Evolutionary conservation across 2,888 invertebrate genomes (phyloP).

Genomic region (Melieria omissa): DNA sequence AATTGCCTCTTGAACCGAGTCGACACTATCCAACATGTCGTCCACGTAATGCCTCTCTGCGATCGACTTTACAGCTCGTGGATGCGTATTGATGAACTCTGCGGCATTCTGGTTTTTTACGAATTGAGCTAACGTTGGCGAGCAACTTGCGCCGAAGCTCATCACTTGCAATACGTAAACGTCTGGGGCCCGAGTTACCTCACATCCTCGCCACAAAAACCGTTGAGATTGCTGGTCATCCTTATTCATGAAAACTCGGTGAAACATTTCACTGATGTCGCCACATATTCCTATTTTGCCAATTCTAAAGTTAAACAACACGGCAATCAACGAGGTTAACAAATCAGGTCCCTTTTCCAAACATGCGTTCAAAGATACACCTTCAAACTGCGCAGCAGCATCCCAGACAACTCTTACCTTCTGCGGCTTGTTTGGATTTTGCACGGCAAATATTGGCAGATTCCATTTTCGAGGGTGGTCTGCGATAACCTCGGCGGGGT

Average conservation of each 20-base stretch:
- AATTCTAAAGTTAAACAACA: slow-evolving; percentile 59
- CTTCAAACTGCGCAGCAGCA: slow-evolving; percentile 51
- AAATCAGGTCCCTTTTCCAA: slow-evolving; percentile 56
- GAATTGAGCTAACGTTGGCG: slow-evolving; percentile 4
- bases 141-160: slow-evolving; percentile 6
- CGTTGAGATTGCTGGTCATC: slow-evolving; percentile 53
- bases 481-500: slow-evolving; percentile 51
- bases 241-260: slow-evolving; percentile 46
- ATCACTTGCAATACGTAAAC: slow-evolving; percentile 42
- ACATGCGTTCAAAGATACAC: slow-evolving; percentile 50
- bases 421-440: slow-evolving; percentile 51
- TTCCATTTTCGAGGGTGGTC: slow-evolving; percentile 24
- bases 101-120: slow-evolving; percentile 26
- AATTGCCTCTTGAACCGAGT: slow-evolving; percentile 45
- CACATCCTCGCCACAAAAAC: slow-evolving; percentile 51
- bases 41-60: slow-evolving; percentile 50
- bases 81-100: slow-evolving; percentile 32
- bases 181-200: slow-evolving; percentile 29
- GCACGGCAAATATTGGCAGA: slow-evolving; percentile 46
- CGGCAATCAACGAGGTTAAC: slow-evolving; percentile 53
- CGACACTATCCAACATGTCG: slow-evolving; percentile 37
- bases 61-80: no score
- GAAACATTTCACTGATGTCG: slow-evolving; percentile 52
- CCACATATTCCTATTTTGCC: slow-evolving; percentile 52
- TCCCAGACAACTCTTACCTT: slow-evolving; percentile 53